Percentiles rank a stretch among this genome's conserved stretches.
phyloP scores from a whole-genome alignment of 2,797 vertebrate species.

The Meriones psammophilus region DNA sequence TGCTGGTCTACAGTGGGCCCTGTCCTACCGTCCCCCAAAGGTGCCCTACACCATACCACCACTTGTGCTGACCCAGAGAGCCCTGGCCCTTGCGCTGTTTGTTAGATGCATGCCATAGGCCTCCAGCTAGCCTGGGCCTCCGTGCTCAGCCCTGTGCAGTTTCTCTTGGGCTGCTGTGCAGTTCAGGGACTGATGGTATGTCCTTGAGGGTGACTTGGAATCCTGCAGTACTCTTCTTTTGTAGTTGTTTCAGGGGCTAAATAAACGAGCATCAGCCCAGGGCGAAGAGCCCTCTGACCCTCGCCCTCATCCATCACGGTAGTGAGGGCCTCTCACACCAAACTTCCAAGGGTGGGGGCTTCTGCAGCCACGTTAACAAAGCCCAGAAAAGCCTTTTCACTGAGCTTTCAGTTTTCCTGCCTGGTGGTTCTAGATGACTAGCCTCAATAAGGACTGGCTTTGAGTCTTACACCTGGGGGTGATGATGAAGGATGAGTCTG shows the following conservation, averaged over 20 bases:
- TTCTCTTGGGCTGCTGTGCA: constrained; percentile 83
- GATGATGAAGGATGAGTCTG: neutral
- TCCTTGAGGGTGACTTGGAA: constrained; percentile 92
- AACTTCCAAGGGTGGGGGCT: constrained; percentile 38
- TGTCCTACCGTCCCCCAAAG: neutral
- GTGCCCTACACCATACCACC: neutral
- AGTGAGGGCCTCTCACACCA: constrained; percentile 86
- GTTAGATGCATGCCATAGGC: neutral
- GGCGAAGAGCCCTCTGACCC: constrained; percentile 94
- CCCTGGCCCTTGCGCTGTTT: neutral
- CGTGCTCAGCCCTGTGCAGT: neutral
- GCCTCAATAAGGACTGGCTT: neutral
- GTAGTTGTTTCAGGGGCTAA: constrained; percentile 95
- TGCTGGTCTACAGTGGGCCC: neutral
- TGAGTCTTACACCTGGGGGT: neutral
- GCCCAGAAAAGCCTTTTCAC: constrained; percentile 65
- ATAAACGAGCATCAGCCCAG: constrained; percentile 98
- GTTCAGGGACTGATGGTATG: constrained; percentile 92
- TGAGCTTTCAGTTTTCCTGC: constrained; percentile 45
- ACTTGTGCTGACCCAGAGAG: neutral
- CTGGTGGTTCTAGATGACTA: constrained; percentile 32
- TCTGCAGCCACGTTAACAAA: constrained; percentile 51
- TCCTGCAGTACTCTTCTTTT: constrained; percentile 93
- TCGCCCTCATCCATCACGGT: constrained; percentile 97
- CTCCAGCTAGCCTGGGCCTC: neutral